Evolutionary conservation across 1,140 invertebrate genomes (phyloP).

Genomic region (Limonius californicus): DNA sequence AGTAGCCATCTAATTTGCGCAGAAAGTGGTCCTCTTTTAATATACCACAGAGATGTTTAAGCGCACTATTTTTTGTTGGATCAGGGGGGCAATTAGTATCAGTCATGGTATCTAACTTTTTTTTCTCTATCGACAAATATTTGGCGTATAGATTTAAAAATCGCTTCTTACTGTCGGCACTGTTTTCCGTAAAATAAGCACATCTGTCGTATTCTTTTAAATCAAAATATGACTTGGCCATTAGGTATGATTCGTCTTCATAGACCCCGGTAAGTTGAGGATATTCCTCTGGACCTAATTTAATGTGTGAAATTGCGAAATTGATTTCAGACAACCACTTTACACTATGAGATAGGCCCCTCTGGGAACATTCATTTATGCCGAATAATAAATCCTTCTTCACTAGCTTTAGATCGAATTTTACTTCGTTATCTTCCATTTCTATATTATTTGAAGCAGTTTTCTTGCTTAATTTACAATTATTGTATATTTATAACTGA

Average conservation of each 20-base stretch:
- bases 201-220: constrained; percentile 89
- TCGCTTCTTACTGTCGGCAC: constrained; percentile 58
- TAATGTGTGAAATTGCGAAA: constrained; percentile 66
- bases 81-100: constrained; percentile 70
- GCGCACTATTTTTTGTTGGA: constrained; percentile 54
- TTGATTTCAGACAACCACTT: constrained; percentile 87
- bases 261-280: constrained; percentile 48
- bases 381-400: constrained; percentile 63
- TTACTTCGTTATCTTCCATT: constrained; percentile 45
- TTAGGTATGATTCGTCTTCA: constrained; percentile 69
- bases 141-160: constrained; percentile 83
- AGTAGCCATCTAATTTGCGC: constrained; percentile 78
- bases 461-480: no score
- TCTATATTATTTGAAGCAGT: no score
- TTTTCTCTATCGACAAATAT: constrained; percentile 87
- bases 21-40: constrained; percentile 57
- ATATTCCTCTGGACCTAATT: constrained; percentile 49
- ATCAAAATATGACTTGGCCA: constrained; percentile 90
- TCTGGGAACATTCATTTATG: constrained; percentile 64
- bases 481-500: not conserved
- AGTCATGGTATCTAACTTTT: constrained; percentile 78
- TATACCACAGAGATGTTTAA: constrained; percentile 55
- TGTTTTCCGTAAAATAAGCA: constrained; percentile 76
- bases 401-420: constrained; percentile 59
- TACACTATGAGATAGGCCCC: constrained; percentile 66